Percentiles rank a stretch among this genome's conserved stretches.
Evolutionary conservation across 2,113 vertebrate species (phyloP).

Genomic region (Hydrochoerus hydrochaeris): DNA sequence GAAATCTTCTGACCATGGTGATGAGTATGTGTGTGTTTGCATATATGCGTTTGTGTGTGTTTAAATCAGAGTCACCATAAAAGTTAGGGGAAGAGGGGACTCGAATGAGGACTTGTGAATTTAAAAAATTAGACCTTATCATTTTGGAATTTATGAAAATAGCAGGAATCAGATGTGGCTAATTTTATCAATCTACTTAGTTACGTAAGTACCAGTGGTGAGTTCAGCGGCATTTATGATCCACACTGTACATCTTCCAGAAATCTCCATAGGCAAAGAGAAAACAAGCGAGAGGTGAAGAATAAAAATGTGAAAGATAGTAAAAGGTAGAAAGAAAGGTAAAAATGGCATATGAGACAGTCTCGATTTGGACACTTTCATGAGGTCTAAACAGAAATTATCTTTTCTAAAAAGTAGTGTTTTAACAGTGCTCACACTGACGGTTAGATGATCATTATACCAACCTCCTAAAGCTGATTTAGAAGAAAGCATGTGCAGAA

Average conservation of each 20-base stretch:
- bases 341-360: background rate
- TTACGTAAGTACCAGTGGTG: background rate
- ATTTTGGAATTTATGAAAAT: background rate
- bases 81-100: background rate
- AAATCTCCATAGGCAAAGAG: background rate
- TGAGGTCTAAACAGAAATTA: background rate
- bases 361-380: background rate
- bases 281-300: background rate
- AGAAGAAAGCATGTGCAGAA: background rate
- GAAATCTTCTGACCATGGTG: background rate
- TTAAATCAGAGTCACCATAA: background rate
- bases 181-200: background rate
- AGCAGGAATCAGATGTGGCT: background rate
- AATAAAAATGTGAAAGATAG: background rate
- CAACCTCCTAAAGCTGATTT: background rate
- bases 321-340: background rate
- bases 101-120: background rate
- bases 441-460: background rate
- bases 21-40: background rate
- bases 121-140: background rate
- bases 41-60: background rate
- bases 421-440: background rate
- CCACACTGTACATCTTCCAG: no score
- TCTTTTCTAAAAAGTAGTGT: background rate
- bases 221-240: background rate